Evolutionary conservation across 2,113 vertebrate species (phyloP).

Genomic region (Rana temporaria): DNA sequence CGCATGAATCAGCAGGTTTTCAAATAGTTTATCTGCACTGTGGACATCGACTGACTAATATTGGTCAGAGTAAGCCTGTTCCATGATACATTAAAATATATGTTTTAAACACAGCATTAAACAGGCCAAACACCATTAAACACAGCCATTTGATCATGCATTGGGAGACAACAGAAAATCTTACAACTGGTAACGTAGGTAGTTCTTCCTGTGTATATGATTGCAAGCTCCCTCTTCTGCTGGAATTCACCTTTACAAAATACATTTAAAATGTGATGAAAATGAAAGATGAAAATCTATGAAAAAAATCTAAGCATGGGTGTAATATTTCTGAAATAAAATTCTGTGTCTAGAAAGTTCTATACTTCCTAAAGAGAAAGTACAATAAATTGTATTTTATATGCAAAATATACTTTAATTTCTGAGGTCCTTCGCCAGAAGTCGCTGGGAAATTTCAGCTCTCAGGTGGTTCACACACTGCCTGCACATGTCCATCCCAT

Average conservation of each 20-base stretch:
- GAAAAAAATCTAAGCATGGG: not conserved
- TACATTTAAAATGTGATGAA: not conserved
- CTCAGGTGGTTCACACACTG: too few relatives aligned
- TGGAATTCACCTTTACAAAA: constrained; percentile 80
- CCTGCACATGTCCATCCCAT: too few relatives aligned
- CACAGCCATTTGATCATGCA: not conserved
- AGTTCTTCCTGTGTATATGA: constrained; percentile 81
- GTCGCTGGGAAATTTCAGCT: too few relatives aligned
- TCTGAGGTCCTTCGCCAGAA: too few relatives aligned
- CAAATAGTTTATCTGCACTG: too few relatives aligned
- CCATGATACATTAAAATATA: too few relatives aligned
- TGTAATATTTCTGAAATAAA: not conserved
- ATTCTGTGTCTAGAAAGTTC: not conserved
- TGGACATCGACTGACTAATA: too few relatives aligned
- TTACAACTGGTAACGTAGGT: constrained; percentile 86
- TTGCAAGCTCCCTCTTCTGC: constrained; percentile 81
- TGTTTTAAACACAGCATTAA: not conserved
- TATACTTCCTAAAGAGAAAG: too few relatives aligned
- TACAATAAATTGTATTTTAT: too few relatives aligned
- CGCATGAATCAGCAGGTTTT: too few relatives aligned
- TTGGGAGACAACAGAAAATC: constrained; percentile 50
- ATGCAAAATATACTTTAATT: too few relatives aligned
- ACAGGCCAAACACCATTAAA: not conserved
- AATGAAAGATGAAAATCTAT: not conserved
- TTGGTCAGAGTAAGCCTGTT: too few relatives aligned